phyloP scores from a whole-genome alignment of 2,888 invertebrate genomes.

The Tromatobia lineatoria region DNA sequence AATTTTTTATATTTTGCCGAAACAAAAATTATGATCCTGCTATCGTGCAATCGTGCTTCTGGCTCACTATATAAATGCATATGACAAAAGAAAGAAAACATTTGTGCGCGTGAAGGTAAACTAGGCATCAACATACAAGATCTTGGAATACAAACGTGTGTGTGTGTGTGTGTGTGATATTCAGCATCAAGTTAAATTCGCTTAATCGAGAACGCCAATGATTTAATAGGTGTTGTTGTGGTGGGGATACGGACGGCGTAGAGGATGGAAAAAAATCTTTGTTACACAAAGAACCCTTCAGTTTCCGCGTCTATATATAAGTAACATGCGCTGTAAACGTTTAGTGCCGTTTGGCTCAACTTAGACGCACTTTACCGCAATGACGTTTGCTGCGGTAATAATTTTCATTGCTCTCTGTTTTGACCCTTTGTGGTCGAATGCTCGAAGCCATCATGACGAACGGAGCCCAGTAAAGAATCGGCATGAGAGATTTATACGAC shows the following conservation, averaged over 20 bases:
- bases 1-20: no score
- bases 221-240: background rate
- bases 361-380: background rate
- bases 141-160: background rate
- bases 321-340: background rate
- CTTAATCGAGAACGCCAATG: background rate
- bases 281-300: conserved; percentile 1
- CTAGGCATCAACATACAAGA: background rate
- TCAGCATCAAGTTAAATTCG: background rate
- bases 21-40: no score
- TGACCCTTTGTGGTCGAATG: background rate
- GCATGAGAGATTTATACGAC: conserved; percentile 35
- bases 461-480: background rate
- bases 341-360: background rate
- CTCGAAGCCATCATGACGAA: background rate
- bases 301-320: background rate
- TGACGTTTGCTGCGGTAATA: background rate
- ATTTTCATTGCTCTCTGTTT: conserved; percentile 20
- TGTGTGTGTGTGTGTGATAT: no score
- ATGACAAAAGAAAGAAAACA: no score
- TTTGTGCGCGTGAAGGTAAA: no score
- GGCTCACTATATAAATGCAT: background rate
- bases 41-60: no score
- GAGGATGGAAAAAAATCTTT: background rate
- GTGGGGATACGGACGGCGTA: background rate